Conservation (phyloP, 2,888 invertebrate species). For the Cryptosula pallasiana region DNA sequence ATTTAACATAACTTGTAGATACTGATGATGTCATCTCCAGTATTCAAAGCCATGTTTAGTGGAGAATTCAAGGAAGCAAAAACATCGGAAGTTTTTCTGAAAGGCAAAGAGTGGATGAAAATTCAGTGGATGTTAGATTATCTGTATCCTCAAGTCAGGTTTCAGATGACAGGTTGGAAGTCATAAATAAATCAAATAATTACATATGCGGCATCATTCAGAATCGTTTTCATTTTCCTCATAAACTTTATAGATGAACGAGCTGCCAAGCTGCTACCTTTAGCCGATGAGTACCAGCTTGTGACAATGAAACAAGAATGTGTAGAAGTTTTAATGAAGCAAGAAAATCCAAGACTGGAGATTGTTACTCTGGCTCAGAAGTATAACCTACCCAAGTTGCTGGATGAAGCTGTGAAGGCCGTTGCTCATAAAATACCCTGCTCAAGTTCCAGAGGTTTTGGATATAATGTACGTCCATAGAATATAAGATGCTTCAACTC, state of each 20-base stretch:
- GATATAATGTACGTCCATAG: too few species aligned
- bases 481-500: too few species aligned
- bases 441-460: too few species aligned
- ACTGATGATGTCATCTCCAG: constrained; percentile 3
- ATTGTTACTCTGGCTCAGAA: background rate
- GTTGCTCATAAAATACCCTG: too few species aligned
- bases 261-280: constrained; percentile 49
- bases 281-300: constrained; percentile 54
- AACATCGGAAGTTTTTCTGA: background rate
- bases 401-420: too few species aligned
- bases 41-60: constrained; percentile 16
- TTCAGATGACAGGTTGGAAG: constrained; percentile 1
- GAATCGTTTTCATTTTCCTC: too few species aligned
- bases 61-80: too few species aligned
- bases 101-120: background rate
- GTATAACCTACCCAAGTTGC: background rate
- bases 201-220: too few species aligned
- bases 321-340: constrained; percentile 46
- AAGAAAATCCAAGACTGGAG: background rate
- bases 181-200: too few species aligned
- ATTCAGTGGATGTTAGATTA: background rate
- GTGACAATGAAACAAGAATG: constrained; percentile 49
- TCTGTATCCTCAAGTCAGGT: background rate
- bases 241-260: constrained; percentile 40
- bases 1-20: too few species aligned